Percentiles rank a stretch among this genome's conserved stretches.
Evolutionary conservation across 1,140 invertebrate genomes (phyloP).

Genomic region (Lepidurus apus): DNA sequence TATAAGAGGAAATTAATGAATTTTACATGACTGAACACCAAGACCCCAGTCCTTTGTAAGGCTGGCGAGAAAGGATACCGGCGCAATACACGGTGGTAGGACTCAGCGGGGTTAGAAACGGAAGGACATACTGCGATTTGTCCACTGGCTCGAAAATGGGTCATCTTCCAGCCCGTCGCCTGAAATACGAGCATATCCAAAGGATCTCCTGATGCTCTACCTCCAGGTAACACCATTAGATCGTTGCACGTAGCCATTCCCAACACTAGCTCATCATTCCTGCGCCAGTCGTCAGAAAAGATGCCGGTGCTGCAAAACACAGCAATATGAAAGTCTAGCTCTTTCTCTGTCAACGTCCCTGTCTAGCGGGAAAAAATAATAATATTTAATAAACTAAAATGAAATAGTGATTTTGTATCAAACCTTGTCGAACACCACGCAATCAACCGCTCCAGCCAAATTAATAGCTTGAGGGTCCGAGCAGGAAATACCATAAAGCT

Average conservation of each 20-base stretch:
- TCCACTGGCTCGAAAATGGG: background rate
- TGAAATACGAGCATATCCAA: background rate
- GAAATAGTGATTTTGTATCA: background rate
- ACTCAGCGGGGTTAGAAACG: background rate
- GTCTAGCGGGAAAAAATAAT: background rate
- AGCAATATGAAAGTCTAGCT: background rate
- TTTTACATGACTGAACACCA: background rate
- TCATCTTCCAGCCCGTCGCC: conserved; percentile 1
- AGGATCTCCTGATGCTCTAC: background rate
- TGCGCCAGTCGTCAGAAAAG: background rate
- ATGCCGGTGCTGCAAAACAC: background rate
- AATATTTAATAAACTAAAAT: background rate
- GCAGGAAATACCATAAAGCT: background rate
- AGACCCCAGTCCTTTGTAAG: background rate
- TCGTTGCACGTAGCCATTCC: background rate
- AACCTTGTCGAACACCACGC: background rate
- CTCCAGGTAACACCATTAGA: background rate
- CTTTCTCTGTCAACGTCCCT: background rate
- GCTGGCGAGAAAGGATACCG: background rate
- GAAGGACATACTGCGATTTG: background rate
- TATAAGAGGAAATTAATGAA: background rate
- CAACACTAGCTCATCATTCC: background rate
- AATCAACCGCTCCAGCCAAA: background rate
- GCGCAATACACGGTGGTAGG: background rate
- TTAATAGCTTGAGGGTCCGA: background rate